Evolutionary conservation across 2,113 vertebrate species (phyloP), one percentile per base, ranked within the genome.

Genomic region (Chelonoidis abingdonii): DNA sequence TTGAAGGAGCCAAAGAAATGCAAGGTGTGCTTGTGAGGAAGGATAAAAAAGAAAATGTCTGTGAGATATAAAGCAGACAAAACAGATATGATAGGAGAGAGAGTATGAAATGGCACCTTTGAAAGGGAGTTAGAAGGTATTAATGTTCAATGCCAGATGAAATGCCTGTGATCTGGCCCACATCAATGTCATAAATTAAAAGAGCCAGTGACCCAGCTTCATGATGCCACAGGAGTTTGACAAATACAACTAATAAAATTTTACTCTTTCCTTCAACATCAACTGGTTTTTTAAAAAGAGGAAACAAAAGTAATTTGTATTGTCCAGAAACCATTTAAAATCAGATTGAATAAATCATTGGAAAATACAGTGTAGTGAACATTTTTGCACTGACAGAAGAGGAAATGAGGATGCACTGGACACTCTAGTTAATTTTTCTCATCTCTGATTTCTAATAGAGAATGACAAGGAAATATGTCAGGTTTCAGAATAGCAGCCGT

Each of bases 401-500:
- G 97, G 96, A 97, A 97, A 92, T 1, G 53, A 95, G 95, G 93
- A 83, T 89, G 92, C 85, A 92, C 95, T 96, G 86, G 44, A 96
- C 78, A 97, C 80, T 72, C 89, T 91, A 94, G 94, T 93, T 96
- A 89, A 84, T 54, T 89, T 96, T 96, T 62, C 69, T 94, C 84
- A 94, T 69, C 49, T 89, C 85, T 89, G 90, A 78, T 90, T 95
- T 86, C 89, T 95, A 57, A 94, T 91, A 95, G 82, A 96, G 93
- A 97, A 94, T 92, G 94, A 97, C 35, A 97, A 97, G 95, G 96
- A 97, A 96, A 96, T 91, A 95, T 84, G 95, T 96, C 49, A 50
- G 49, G 49, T 50, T 50, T 50, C 49, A 50, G 49, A 50, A 12
- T 4, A 50, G 49, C 49, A 50, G 49, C 49, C 13, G 4, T 50